These are phyloP conservation scores for Luidia sarsii DNA, from an alignment of 53 echinoderm and acorn worm species.

Conservation along the genomic window DNA sequence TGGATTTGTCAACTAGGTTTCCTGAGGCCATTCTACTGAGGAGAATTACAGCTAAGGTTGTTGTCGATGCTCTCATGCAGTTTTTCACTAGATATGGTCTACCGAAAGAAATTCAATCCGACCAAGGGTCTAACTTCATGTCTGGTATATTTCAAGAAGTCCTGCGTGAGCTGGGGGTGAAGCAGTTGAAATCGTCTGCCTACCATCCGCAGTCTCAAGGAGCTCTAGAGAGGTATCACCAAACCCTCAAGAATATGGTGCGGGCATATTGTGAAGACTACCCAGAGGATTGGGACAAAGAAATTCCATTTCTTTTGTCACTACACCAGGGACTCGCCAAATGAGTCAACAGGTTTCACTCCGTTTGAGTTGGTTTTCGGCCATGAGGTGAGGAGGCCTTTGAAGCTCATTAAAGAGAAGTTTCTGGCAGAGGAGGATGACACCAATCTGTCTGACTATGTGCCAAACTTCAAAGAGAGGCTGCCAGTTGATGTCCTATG, in stretches of 20 bases:
- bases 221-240: constrained; percentile 53
- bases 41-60: constrained; percentile 56
- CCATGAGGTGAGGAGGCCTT: constrained; percentile 56
- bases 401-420: constrained; percentile 29
- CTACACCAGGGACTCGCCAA: constrained; percentile 52
- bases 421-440: constrained; percentile 24
- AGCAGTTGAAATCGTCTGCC: constrained; percentile 20
- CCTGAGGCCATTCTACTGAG: constrained; percentile 67
- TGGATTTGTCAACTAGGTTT: constrained; percentile 31
- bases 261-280: constrained; percentile 30
- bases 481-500: too few relatives aligned
- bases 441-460: constrained; percentile 21
- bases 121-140: constrained; percentile 63
- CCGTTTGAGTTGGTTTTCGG: constrained; percentile 75
- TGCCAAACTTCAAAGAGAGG: constrained; percentile 25
- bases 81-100: constrained; percentile 46
- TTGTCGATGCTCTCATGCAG: constrained; percentile 56
- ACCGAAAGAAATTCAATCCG: constrained; percentile 56
- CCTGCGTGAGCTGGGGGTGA: constrained; percentile 4
- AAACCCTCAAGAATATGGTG: constrained; percentile 54
- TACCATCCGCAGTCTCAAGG: constrained; percentile 51
- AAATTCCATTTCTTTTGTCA: constrained; percentile 64
- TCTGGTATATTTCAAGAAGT: constrained; percentile 23
- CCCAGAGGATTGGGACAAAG: constrained; percentile 63
- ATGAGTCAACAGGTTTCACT: constrained; percentile 62